phyloP scores from a whole-genome alignment of 2,888 invertebrate species.

The Phorcus lineatus region DNA sequence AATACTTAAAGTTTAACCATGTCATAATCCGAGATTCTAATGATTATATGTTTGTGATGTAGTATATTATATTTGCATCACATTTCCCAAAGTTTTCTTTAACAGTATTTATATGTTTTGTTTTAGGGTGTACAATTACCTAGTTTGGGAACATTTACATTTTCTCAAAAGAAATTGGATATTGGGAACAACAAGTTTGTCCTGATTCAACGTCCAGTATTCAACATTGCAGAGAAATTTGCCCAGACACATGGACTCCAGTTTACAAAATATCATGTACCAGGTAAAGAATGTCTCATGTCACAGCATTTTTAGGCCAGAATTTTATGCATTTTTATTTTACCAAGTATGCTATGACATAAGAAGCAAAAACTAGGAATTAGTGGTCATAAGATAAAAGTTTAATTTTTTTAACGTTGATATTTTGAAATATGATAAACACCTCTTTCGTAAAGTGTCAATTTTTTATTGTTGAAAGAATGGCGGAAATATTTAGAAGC shows the following conservation, averaged over 20 bases:
- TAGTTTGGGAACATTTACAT: conserved; percentile 73
- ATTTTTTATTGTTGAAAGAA: too few relatives aligned
- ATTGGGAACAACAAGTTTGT: conserved; percentile 75
- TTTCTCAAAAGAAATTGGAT: conserved; percentile 74
- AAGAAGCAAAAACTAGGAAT: too few relatives aligned
- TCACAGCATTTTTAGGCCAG: not conserved
- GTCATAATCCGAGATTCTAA: too few relatives aligned
- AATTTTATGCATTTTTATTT: too few relatives aligned
- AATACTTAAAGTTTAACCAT: too few relatives aligned
- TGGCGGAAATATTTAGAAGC: too few relatives aligned
- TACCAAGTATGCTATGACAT: too few relatives aligned
- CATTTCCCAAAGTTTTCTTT: not conserved
- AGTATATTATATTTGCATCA: not conserved
- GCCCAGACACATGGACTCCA: conserved; percentile 73
- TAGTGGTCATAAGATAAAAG: too few relatives aligned
- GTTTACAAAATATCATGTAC: conserved; percentile 70
- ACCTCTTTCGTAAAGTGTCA: too few relatives aligned
- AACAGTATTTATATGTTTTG: conserved; percentile 23
- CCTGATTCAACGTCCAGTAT: conserved; percentile 74
- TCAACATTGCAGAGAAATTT: conserved; percentile 74
- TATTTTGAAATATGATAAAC: too few relatives aligned
- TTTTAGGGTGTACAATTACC: conserved; percentile 73
- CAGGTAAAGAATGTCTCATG: conserved; percentile 55
- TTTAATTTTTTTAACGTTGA: too few relatives aligned
- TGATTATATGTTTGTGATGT: not conserved